phyloP scores from a whole-genome alignment of 2,113 vertebrate genomes.

The Synodontis membranacea region DNA sequence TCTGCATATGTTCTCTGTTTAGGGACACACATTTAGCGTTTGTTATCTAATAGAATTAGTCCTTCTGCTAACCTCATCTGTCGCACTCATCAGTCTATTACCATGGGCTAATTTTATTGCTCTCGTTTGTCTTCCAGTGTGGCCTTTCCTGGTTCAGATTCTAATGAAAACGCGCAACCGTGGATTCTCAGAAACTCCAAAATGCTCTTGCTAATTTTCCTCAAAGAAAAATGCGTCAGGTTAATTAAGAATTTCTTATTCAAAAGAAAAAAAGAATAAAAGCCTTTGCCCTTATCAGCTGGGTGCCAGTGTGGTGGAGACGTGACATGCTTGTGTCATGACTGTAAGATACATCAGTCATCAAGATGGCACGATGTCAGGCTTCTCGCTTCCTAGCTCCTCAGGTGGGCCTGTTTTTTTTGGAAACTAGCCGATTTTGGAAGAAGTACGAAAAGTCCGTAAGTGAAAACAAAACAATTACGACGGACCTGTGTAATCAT shows the following conservation, averaged over 20 bases:
- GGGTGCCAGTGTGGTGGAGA: background rate
- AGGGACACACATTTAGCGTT: background rate
- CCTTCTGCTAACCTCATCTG: conserved; percentile 21
- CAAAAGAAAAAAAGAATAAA: background rate
- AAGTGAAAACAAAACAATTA: too few species aligned
- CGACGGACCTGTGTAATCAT: too few species aligned
- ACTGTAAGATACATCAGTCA: background rate
- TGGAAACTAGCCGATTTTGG: too few species aligned
- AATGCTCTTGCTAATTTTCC: background rate
- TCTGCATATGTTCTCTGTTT: conserved; percentile 22
- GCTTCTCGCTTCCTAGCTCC: background rate
- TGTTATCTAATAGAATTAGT: conserved; percentile 12
- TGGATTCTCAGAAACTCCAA: background rate
- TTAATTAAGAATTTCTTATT: background rate
- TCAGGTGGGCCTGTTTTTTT: background rate
- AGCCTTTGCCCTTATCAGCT: background rate
- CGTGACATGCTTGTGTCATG: background rate
- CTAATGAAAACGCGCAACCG: conserved; percentile 16
- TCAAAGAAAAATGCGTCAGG: background rate
- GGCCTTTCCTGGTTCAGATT: background rate
- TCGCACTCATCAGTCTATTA: conserved; percentile 8
- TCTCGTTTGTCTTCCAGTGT: conserved; percentile 16
- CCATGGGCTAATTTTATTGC: conserved; percentile 18
- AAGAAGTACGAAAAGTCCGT: too few species aligned
- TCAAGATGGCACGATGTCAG: background rate